These are phyloP conservation scores for Resseliella maxima DNA, from an alignment of 2,888 invertebrate genomes.

Conservation along the genomic window DNA sequence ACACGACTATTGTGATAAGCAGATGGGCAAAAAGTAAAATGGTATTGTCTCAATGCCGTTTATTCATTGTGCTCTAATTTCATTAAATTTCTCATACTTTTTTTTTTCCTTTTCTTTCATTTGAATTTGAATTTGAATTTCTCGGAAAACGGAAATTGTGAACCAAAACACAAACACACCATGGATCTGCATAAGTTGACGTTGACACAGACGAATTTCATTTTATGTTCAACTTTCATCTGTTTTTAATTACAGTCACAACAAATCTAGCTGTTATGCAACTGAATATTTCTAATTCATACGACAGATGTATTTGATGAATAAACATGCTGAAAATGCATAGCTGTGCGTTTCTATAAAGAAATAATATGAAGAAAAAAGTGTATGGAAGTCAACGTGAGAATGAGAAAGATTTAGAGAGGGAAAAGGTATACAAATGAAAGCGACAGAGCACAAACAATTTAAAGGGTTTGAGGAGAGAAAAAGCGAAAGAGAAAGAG, in stretches of 20 bases:
- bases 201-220: constrained; percentile 2
- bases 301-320: neutral
- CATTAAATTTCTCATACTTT: neutral
- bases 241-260: constrained; percentile 13
- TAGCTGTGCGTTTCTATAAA: no score
- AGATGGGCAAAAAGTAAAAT: neutral
- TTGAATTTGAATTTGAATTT: neutral
- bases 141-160: neutral
- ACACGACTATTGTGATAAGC: neutral
- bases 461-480: no score
- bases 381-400: no score
- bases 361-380: no score
- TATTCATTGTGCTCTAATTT: neutral
- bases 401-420: neutral
- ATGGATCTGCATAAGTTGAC: neutral
- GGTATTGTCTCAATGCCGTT: neutral
- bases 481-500: no score
- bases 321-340: neutral
- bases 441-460: no score
- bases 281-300: no score
- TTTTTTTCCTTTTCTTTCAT: neutral
- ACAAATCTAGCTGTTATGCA: neutral
- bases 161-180: neutral
- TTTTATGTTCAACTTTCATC: constrained; percentile 21
- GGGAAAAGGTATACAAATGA: neutral